Conservation (phyloP, 35 echinoderm and acorn worm species). For the Nesometra sesokonis region DNA sequence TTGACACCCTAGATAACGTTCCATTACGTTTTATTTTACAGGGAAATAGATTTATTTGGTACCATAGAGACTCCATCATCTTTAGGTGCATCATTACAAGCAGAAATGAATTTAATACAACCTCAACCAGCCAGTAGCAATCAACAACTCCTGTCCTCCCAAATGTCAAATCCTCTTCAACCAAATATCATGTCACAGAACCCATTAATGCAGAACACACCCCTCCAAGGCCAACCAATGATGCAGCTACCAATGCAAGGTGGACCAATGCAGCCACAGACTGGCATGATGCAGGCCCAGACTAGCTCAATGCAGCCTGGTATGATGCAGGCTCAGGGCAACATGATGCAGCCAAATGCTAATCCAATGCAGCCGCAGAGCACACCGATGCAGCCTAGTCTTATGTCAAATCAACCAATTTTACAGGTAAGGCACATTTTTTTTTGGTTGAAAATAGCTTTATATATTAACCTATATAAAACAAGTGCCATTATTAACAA, state of each 20-base stretch:
- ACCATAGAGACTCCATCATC: neutral
- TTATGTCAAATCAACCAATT: neutral
- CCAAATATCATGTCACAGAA: neutral
- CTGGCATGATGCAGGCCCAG: neutral
- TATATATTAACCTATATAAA: too few species aligned
- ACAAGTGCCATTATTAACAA: too few species aligned
- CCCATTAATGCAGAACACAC: neutral
- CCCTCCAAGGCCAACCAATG: neutral
- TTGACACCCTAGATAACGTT: too few species aligned
- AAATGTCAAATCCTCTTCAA: neutral
- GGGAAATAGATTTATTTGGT: neutral
- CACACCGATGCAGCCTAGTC: neutral
- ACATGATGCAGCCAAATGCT: too few species aligned
- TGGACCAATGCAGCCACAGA: neutral
- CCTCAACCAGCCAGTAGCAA: neutral
- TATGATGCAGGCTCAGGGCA: too few species aligned
- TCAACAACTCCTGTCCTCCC: neutral
- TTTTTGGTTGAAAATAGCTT: too few species aligned
- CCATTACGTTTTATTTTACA: neutral
- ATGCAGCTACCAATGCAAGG: neutral
- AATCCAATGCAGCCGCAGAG: too few species aligned
- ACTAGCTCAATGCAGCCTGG: neutral
- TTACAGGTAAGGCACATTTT: neutral
- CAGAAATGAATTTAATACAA: neutral
- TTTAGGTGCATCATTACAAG: neutral